Evolutionary conservation across 2,113 vertebrate genomes (phyloP), one percentile per base, ranked within the genome.

Genomic region (Suncus etruscus): DNA sequence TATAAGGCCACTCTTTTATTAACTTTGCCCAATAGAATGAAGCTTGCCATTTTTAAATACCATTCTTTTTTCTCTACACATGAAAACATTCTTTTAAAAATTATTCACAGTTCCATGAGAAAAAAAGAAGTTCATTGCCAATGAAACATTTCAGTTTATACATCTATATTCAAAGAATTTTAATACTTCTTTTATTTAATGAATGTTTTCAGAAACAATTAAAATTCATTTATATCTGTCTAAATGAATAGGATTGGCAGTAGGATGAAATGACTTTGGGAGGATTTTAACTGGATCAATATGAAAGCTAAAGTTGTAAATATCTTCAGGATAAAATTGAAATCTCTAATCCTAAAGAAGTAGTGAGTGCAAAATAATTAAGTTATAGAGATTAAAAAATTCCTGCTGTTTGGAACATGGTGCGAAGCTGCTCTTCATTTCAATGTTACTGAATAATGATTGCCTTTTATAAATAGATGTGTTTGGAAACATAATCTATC

Each of bases 121-220:
- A 81, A 84, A 4, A 75, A 94, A 95, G 83, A 94, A 96, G 95
- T 96, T 95, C 92, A 48, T 69, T 80, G 69, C 86, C 79, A 85
- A 58, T 86, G 90, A 92, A 95, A 89, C 27, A 81, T 7, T 11
- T 97, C 31, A 24, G 50, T 39, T 3, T 63, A 69, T 77, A 95
- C 86, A 45, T 95, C 31, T 91, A 58, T 90, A 91, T 1, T 75
- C 83, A 63, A 87, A 74, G 0, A 86, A 72, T 74, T 87, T 65
- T 66, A 73, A 58, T 82, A 65, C 50, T 51, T 84, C 76, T 94
- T 87, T 95, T 86, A 94, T 70, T 87, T 74, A 95, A 80, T 91
- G 88, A 92, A 92, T 94, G 61, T 12, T 91, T 90, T 89, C 86
- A 96, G 72, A 96, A 94, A 86, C 88, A 95, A 95, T 88, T 96